Conservation (phyloP, 2,888 invertebrate species). For the Labia minor region DNA sequence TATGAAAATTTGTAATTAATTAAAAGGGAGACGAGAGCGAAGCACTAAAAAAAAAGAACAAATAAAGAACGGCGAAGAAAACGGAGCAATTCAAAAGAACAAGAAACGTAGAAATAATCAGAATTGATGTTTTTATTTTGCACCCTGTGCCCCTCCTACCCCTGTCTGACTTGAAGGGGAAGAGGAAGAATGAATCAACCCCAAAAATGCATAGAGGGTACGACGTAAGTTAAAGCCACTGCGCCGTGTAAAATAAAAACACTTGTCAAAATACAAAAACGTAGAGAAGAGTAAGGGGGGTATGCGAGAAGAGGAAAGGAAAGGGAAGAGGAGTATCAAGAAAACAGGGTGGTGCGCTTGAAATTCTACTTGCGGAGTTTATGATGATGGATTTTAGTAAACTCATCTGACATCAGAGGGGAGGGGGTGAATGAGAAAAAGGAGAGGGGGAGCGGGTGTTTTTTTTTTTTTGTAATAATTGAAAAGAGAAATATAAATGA, state of each 20-base stretch:
- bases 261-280: conserved; percentile 9
- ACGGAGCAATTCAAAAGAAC: conserved; percentile 9
- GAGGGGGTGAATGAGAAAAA: no score
- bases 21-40: not conserved
- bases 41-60: not conserved
- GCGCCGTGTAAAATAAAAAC: conserved; percentile 7
- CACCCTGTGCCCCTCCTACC: not conserved
- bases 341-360: not conserved
- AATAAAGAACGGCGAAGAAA: not conserved
- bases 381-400: conserved; percentile 13
- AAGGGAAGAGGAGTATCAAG: not conserved
- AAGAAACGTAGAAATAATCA: conserved; percentile 4
- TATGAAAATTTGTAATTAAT: conserved; percentile 9
- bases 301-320: no score
- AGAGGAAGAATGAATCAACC: not conserved
- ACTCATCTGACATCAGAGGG: not conserved
- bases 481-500: no score
- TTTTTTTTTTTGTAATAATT: no score
- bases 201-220: conserved; percentile 2
- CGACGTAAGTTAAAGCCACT: conserved; percentile 13
- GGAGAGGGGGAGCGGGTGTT: no score
- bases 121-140: conserved; percentile 13
- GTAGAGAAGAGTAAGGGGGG: not conserved
- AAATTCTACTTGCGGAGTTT: conserved; percentile 4
- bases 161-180: not conserved